Percentiles rank a stretch among this genome's conserved stretches.
These are phyloP conservation scores for Apteryx owenii DNA, from an alignment of 2,113 vertebrate genomes.

Conservation along the genomic window DNA sequence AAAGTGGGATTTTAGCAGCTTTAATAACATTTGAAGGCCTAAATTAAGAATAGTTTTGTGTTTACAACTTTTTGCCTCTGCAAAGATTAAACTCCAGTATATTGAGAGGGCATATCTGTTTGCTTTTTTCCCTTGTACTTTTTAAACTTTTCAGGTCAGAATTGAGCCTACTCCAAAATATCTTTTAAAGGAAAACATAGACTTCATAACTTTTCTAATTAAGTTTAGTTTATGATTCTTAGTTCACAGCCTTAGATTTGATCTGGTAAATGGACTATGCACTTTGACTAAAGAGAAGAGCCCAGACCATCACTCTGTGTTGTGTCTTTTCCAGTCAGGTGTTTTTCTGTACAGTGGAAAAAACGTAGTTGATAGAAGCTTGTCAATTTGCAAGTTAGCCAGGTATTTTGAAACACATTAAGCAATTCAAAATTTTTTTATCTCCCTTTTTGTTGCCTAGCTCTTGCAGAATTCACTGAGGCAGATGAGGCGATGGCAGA, in stretches of 20 bases:
- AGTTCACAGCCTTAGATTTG: neutral
- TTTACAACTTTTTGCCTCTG: neutral
- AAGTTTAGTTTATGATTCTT: neutral
- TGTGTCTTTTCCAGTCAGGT: neutral
- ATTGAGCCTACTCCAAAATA: neutral
- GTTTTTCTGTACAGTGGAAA: neutral
- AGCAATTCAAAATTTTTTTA: neutral
- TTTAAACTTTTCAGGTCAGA: neutral
- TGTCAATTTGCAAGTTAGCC: neutral
- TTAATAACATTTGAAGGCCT: neutral
- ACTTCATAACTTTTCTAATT: neutral
- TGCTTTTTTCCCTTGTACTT: neutral
- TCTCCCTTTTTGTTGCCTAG: constrained; percentile 53
- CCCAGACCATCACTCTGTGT: neutral
- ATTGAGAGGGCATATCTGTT: neutral
- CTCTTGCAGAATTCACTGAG: constrained; percentile 94
- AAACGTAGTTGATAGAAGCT: neutral
- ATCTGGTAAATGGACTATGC: neutral
- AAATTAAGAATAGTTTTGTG: neutral
- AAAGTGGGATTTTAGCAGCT: neutral
- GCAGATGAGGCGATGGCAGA: constrained; percentile 94
- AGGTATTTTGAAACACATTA: neutral
- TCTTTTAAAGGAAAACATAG: neutral
- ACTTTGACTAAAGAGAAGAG: neutral
- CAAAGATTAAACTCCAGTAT: neutral